Evolutionary conservation across 2,888 invertebrate species (phyloP).

Genomic region (Nesidiocoris tenuis): DNA sequence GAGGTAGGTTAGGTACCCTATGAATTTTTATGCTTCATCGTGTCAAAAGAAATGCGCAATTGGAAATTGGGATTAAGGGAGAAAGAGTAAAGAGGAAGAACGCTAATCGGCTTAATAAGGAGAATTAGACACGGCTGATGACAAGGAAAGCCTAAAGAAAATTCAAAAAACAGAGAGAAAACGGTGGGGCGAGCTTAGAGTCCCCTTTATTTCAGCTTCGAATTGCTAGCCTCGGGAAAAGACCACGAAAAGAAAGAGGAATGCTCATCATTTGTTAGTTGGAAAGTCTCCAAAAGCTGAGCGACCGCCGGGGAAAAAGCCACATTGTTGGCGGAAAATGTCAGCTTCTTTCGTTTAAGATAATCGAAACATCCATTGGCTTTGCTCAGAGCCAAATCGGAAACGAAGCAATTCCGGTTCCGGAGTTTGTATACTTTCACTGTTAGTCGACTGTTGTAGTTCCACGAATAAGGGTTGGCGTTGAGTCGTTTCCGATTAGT

Average conservation of each 20-base stretch:
- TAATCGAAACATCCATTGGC: neutral
- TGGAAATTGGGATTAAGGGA: no score
- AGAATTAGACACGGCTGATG: no score
- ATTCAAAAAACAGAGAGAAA: neutral
- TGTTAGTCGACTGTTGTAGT: no score
- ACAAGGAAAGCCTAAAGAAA: neutral
- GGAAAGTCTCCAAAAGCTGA: constrained; percentile 4
- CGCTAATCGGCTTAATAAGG: neutral
- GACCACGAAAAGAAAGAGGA: neutral
- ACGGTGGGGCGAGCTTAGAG: neutral
- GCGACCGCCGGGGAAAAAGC: neutral
- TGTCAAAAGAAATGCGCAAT: no score
- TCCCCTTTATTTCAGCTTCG: neutral
- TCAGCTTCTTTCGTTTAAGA: neutral
- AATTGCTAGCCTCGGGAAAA: neutral
- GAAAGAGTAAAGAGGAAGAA: neutral
- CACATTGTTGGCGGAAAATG: neutral
- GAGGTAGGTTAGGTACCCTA: no score
- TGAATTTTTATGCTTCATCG: no score
- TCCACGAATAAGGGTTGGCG: no score
- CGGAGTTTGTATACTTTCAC: no score
- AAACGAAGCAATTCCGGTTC: no score
- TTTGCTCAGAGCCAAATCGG: no score
- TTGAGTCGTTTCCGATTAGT: no score
- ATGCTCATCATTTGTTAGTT: constrained; percentile 6